phyloP scores from a whole-genome alignment of 2,113 vertebrate genomes.

The Pygathrix nemaeus region DNA sequence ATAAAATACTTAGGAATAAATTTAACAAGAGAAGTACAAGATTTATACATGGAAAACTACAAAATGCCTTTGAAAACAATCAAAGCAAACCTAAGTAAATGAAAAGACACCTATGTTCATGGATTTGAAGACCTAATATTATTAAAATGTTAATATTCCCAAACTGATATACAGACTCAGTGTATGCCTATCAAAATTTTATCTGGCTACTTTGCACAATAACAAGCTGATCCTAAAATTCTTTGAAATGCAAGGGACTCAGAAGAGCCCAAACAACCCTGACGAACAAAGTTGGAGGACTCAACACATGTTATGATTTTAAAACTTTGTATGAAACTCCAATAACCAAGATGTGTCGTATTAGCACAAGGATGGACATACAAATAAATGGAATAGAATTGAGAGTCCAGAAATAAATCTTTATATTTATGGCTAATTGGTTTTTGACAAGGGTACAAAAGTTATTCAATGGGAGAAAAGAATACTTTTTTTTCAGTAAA shows the following conservation, averaged over 20 bases:
- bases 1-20: constrained; percentile 1
- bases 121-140: neutral
- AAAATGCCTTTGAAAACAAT: neutral
- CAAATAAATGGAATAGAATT: neutral
- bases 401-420: neutral
- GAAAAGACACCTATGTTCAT: neutral
- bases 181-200: neutral
- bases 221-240: neutral
- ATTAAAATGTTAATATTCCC: neutral
- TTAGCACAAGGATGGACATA: neutral
- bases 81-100: neutral
- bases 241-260: neutral
- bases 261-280: neutral
- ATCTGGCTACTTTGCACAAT: neutral
- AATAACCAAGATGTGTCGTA: neutral
- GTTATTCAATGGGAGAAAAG: neutral
- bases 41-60: neutral
- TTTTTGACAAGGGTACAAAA: neutral
- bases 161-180: neutral
- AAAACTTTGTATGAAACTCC: neutral
- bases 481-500: neutral
- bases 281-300: neutral
- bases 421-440: neutral
- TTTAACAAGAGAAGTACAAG: neutral
- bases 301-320: neutral